A percentile compares a stretch with the other conserved stretches of the same genome.
Conservation (phyloP, 1,140 invertebrate species). For the Anoplophora glabripennis region DNA sequence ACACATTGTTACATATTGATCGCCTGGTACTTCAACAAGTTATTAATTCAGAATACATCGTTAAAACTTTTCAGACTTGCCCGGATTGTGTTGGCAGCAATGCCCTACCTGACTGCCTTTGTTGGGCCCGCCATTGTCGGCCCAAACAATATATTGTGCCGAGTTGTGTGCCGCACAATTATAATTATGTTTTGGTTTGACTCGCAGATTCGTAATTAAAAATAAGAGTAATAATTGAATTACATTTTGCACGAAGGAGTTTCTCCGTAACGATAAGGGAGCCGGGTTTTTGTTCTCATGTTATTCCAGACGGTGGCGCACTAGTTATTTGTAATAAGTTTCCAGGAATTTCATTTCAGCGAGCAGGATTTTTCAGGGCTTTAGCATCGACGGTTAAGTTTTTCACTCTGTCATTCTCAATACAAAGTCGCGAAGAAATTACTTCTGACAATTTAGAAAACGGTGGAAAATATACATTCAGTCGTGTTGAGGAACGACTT, state of each 20-base stretch:
- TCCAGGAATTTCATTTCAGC: no score
- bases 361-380: no score
- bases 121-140: conserved; percentile 36
- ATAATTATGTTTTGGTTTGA: conserved; percentile 46
- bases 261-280: background rate
- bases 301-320: background rate
- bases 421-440: no score
- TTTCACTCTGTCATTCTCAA: no score
- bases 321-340: no score
- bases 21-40: conserved; percentile 44
- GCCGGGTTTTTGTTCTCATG: background rate
- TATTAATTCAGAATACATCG: conserved; percentile 49
- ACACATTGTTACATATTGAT: conserved; percentile 43
- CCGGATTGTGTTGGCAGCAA: conserved; percentile 43
- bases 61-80: conserved; percentile 50
- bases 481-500: no score
- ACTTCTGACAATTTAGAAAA: no score
- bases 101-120: conserved; percentile 45
- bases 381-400: no score
- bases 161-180: conserved; percentile 45
- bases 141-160: conserved; percentile 46
- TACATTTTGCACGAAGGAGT: conserved; percentile 7
- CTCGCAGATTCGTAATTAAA: conserved; percentile 44
- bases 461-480: no score
- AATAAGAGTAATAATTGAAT: conserved; percentile 25